Conservation (phyloP, 2,797 vertebrate species). For the Propithecus deckenii region DNA sequence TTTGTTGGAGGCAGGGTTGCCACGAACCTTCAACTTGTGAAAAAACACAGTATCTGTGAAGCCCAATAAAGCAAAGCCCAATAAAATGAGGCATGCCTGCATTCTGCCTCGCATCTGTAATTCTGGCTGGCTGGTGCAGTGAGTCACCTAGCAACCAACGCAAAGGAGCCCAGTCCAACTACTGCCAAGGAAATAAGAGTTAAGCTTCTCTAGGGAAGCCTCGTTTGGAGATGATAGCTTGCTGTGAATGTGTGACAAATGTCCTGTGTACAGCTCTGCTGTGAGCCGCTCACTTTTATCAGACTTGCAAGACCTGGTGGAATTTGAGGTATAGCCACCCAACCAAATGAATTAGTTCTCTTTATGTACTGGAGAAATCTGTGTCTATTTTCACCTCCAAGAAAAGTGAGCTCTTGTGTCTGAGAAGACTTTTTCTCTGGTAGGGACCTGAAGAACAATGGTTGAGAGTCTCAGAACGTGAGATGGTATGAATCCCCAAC, state of each 20-base stretch:
- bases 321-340: neutral
- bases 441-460: neutral
- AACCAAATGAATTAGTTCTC: neutral
- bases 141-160: conserved; percentile 13
- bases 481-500: neutral
- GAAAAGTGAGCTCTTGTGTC: neutral
- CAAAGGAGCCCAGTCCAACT: neutral
- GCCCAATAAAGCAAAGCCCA: neutral
- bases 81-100: neutral
- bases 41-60: neutral
- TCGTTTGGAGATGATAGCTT: neutral
- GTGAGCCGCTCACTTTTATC: neutral
- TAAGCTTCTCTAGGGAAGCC: neutral
- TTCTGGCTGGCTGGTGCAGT: neutral
- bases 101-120: neutral
- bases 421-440: neutral
- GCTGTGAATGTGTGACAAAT: neutral
- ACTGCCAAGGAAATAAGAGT: neutral
- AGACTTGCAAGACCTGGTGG: neutral
- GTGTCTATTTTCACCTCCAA: neutral
- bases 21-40: neutral
- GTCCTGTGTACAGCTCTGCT: neutral
- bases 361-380: neutral
- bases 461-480: neutral
- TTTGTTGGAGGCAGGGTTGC: neutral